Evolutionary conservation across 2,113 vertebrate genomes (phyloP), one percentile per base, ranked within the genome.

Genomic region (Hippoglossus stenolepis): DNA sequence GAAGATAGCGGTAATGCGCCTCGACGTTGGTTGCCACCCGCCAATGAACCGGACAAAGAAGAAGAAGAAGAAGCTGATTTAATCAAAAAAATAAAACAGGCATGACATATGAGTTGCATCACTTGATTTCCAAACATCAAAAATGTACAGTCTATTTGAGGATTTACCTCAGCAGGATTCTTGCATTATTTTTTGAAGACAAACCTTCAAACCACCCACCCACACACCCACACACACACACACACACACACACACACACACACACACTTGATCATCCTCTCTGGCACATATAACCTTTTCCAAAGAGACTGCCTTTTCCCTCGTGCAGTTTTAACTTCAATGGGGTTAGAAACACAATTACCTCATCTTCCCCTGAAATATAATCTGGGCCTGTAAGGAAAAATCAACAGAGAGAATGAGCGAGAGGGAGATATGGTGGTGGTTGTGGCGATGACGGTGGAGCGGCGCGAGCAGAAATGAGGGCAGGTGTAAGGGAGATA

Each of bases 401-500:
- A 87, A 85, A 87, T 73, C 74, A 57, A 69, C 59, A 31, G 51
- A 43, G 69, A 76, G 65, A 49, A 31, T 61, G 24, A 59, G 35
- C 24, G 62, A 51, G 18, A n/a, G 18, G 20, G 66, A 21, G 28
- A 56, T 63, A 67, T 43, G 59, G 15, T 24, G 45, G 15, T 60
- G 56, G 23, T 4, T 21, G 53, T 54, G 60, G 57, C 0, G 53
- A 35, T 2, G 74, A 35, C 1, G 28, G 75, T 2, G 58, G 51
- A 23, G 70, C 65, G 77, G 28, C 61, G 66, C 56, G 9, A 7
- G 82, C 63, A 54, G 70, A 82, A 83, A 86, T 40, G 77, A 78
- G 85, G 80, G 81, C 87, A 87, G 87, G 88, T 91, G 88, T 84
- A 81, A 67, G 85, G 70, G 70, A 89, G 84, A 90, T 88, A 84